Conservation (phyloP, 2,113 vertebrate genomes). For the Acrocephalus kingi region DNA sequence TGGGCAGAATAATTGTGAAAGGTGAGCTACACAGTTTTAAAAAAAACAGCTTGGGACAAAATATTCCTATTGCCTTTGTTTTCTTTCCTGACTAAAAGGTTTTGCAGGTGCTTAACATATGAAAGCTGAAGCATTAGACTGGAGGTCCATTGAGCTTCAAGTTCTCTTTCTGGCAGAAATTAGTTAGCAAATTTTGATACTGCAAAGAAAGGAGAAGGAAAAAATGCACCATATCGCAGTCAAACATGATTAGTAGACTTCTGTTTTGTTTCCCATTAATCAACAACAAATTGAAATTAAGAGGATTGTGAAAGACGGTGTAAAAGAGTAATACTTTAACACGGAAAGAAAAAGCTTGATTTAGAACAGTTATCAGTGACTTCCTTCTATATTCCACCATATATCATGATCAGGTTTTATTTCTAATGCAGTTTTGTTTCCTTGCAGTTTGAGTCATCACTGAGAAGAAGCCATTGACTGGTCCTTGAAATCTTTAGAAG, state of each 20-base stretch:
- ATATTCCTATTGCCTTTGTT: background rate
- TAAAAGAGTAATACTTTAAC: background rate
- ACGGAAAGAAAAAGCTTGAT: background rate
- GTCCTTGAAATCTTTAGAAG: background rate
- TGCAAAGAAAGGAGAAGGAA: background rate
- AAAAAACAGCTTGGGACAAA: background rate
- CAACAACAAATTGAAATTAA: background rate
- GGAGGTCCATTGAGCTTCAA: background rate
- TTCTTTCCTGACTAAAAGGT: constrained; percentile 13
- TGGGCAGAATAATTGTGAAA: background rate
- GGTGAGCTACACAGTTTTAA: background rate
- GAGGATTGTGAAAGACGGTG: background rate
- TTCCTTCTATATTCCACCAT: background rate
- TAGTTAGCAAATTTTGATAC: background rate
- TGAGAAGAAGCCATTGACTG: background rate
- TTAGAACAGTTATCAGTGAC: background rate
- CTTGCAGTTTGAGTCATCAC: background rate
- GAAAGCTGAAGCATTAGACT: constrained; percentile 13
- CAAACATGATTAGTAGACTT: background rate
- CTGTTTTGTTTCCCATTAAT: background rate
- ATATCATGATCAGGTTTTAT: background rate
- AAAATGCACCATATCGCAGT: background rate
- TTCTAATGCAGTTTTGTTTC: background rate
- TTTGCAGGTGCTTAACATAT: background rate
- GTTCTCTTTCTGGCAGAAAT: background rate